Percentiles rank a stretch among this genome's conserved stretches.
Conservation (phyloP, 2,113 vertebrate genomes). For the Vulpes vulpes region DNA sequence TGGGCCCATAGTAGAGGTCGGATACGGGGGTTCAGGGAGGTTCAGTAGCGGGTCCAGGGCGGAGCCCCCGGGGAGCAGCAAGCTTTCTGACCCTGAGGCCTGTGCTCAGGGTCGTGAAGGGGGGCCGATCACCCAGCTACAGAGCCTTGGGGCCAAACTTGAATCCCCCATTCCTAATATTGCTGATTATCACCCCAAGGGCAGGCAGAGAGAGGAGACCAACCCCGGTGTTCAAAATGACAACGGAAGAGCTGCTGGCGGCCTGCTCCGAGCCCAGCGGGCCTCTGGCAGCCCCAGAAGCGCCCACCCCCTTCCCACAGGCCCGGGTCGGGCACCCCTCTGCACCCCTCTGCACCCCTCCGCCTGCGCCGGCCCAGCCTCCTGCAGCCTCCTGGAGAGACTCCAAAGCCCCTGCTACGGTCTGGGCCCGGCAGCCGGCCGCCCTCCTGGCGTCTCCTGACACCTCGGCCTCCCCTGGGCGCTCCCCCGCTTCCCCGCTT, state of each 20-base stretch:
- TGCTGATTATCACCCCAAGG: background rate
- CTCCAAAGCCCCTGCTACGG: background rate
- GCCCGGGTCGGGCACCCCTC: rapidly evolving
- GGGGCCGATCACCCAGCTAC: background rate
- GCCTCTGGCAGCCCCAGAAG: background rate
- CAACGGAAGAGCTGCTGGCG: background rate
- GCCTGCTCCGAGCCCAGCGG: background rate
- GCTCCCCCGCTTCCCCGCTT: background rate
- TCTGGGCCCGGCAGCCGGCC: too few relatives aligned
- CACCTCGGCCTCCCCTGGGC: rapidly evolving
- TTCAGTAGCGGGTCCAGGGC: background rate
- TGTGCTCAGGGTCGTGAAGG: background rate
- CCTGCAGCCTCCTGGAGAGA: background rate
- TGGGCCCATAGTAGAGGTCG: background rate
- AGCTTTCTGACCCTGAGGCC: background rate
- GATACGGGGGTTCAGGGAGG: background rate
- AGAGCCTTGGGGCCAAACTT: background rate
- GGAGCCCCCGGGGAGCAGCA: background rate
- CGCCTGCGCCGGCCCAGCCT: background rate
- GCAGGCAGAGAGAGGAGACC: background rate
- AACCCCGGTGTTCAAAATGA: background rate
- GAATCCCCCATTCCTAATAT: background rate
- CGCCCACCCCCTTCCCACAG: background rate
- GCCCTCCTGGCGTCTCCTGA: rapidly evolving
- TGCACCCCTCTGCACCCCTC: background rate